Percentiles rank a stretch among this genome's conserved stretches.
phyloP scores from a whole-genome alignment of 2,888 invertebrate genomes.

The Callosobruchus maculatus region DNA sequence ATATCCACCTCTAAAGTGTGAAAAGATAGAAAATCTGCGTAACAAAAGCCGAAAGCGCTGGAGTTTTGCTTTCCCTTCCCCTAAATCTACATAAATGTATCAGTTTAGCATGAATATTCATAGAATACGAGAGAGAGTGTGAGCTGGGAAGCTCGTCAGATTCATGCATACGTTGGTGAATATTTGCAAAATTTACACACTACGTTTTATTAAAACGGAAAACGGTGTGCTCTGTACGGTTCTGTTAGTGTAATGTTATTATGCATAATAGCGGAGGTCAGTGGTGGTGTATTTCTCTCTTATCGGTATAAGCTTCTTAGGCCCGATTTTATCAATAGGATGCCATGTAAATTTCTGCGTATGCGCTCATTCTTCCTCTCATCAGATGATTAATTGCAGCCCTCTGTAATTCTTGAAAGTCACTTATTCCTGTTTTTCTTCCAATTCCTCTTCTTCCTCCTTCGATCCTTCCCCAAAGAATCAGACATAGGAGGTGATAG shows the following conservation, averaged over 20 bases:
- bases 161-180: background rate
- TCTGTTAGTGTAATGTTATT: background rate
- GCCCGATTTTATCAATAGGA: too few relatives aligned
- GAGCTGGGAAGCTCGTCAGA: background rate
- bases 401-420: too few relatives aligned
- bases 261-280: background rate
- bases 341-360: too few relatives aligned
- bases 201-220: background rate
- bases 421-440: too few relatives aligned
- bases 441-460: too few relatives aligned
- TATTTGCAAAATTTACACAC: background rate
- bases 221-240: background rate
- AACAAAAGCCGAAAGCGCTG: background rate
- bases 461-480: too few relatives aligned
- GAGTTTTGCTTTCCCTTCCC: background rate
- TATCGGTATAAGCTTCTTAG: background rate
- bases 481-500: too few relatives aligned
- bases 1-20: background rate
- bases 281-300: background rate
- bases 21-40: background rate
- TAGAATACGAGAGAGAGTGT: background rate
- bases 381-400: too few relatives aligned
- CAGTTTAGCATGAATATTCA: background rate
- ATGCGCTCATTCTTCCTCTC: too few relatives aligned
- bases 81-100: background rate